A percentile compares a stretch with the other conserved stretches of the same genome.
Evolutionary conservation across 2,797 vertebrate species (phyloP).

Genomic region (Valencia hispanica): DNA sequence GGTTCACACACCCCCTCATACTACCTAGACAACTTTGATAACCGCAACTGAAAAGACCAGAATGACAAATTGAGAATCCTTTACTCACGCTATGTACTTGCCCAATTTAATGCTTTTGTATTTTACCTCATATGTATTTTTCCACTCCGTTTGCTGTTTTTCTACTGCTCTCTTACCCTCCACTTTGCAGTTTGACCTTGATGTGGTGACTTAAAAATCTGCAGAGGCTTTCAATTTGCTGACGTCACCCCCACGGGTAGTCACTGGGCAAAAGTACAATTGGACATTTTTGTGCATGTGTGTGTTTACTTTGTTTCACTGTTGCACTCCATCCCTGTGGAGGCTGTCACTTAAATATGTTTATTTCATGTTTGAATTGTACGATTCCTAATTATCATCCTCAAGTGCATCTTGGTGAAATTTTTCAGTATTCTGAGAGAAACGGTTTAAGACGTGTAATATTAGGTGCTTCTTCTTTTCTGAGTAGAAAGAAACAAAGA

Average conservation of each 20-base stretch:
- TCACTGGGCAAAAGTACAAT: background rate
- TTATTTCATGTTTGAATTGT: background rate
- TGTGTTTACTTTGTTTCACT: background rate
- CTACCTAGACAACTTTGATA: conserved; percentile 45
- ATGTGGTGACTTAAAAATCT: conserved; percentile 50
- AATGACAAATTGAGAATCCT: conserved; percentile 56
- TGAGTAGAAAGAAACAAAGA: conserved; percentile 10
- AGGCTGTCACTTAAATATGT: background rate
- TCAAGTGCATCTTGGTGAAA: background rate
- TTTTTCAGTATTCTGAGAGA: background rate
- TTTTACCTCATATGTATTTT: conserved; percentile 46
- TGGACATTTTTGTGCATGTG: background rate
- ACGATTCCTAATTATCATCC: background rate
- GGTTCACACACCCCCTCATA: conserved; percentile 58
- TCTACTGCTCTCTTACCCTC: conserved; percentile 20
- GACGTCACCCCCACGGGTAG: conserved; percentile 21
- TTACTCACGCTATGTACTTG: conserved; percentile 59
- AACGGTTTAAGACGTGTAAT: background rate
- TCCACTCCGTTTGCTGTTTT: conserved; percentile 26
- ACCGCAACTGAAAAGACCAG: conserved; percentile 34
- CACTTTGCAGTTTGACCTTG: conserved; percentile 42
- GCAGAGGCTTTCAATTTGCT: conserved; percentile 40
- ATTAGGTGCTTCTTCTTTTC: conserved; percentile 13
- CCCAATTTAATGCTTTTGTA: conserved; percentile 50
- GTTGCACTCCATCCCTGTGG: background rate